Base-by-base conservation (phyloP, 2,888 invertebrate genomes). In the Brachypalpus laphriformis region DNA sequence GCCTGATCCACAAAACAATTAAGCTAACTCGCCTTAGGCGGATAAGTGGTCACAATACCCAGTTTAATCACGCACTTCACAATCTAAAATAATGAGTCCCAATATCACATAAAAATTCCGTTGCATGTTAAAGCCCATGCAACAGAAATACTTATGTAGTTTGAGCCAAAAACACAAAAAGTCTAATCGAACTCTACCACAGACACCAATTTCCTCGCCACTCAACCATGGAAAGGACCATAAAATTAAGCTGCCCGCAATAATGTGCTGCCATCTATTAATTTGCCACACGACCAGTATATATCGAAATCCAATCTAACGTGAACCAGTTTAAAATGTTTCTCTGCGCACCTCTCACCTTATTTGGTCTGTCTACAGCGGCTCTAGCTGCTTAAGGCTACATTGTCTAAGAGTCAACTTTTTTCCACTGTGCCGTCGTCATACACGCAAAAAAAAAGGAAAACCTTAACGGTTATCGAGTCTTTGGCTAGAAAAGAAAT, bases 401-500 rank as follows among this genome's bases (percentile, higher is more conserved):
- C 31, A 20, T 65, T 68, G 54, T 68, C 20, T 28, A 31, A 56
- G 20, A 47, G 45, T 61, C 34, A 61, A 56, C 11, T 25, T 1
- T n/a, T 22, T 40, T 40, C 14, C n/a, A n/a, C n/a, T n/a, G n/a
- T 40, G 3, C 7, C 5, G 31, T 2, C 25, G 16, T 45, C 40
- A 22, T 56, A 31, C n/a, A 34, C 8, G 11, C 34, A 51, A n/a
- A 51, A 49, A 68, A 56, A 57, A 45, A 56, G 31, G 25, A 20
- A 49, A 76, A 61, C 82, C 51, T 22, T 68, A 83, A 83, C 74
- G 59, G 74, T 75, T 70, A 80, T 75, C 40, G 78, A 57, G 72
- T 78, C 78, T 82, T 82, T 82, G 65, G 63, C 31, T 18, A 7
- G 25, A 63, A 72, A 72, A 72, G 71, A 83, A 83, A 83, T 83